Percentiles rank a stretch among this genome's conserved stretches.
Evolutionary conservation across 1,140 invertebrate species (phyloP).

Genomic region (Procambarus virginalis): DNA sequence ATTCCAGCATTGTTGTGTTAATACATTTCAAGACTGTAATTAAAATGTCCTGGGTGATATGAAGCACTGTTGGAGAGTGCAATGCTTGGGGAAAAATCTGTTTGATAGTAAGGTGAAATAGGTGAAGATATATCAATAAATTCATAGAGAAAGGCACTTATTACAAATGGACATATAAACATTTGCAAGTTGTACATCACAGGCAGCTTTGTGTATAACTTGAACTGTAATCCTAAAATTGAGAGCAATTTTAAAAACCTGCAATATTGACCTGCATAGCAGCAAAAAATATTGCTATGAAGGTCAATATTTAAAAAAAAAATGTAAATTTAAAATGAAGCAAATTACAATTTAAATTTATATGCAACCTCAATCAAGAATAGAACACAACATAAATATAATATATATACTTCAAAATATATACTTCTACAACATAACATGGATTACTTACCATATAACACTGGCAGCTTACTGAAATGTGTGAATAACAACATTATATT

Average conservation of each 20-base stretch:
- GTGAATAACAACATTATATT: too few relatives aligned
- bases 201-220: neutral
- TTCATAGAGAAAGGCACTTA: neutral
- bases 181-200: neutral
- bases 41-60: too few relatives aligned
- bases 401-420: neutral
- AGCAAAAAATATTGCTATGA: neutral
- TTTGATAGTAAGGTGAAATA: too few relatives aligned
- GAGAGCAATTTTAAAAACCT: neutral
- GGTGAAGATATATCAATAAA: too few relatives aligned
- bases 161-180: neutral
- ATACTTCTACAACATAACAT: neutral
- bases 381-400: neutral
- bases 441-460: too few relatives aligned
- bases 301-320: neutral
- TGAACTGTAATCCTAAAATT: neutral
- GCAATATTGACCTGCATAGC: too few relatives aligned
- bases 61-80: too few relatives aligned
- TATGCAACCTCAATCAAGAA: neutral
- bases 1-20: too few relatives aligned
- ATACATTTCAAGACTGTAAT: too few relatives aligned
- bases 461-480: too few relatives aligned
- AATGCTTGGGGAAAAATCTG: too few relatives aligned
- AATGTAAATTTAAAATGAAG: too few relatives aligned
- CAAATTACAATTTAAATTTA: neutral